phyloP scores from a whole-genome alignment of 2,888 invertebrate genomes.

The Cephonodes hylas region DNA sequence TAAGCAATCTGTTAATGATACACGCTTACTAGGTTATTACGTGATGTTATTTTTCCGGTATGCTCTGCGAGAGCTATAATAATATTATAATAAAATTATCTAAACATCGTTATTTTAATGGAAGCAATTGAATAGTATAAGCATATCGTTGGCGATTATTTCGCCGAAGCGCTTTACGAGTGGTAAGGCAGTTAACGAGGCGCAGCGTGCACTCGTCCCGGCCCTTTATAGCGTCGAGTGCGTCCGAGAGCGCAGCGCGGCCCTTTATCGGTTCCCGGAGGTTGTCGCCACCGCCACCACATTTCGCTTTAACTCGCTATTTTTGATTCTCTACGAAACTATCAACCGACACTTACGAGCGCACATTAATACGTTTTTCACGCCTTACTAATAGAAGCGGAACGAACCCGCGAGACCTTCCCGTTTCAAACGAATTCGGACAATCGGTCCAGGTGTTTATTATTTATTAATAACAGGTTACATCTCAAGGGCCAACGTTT shows the following conservation, averaged over 20 bases:
- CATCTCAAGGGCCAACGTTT: constrained; percentile 44
- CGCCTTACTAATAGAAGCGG: constrained; percentile 53
- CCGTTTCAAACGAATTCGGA: constrained; percentile 13
- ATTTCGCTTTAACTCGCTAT: constrained; percentile 72
- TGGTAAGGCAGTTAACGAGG: constrained; percentile 69
- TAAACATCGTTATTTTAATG: neutral
- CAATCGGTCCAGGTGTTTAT: constrained; percentile 42
- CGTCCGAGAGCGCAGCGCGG: constrained; percentile 32
- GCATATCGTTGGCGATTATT: constrained; percentile 47
- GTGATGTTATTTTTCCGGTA: neutral
- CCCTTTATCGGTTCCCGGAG: constrained; percentile 77
- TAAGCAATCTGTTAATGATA: no score
- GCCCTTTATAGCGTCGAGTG: constrained; percentile 57
- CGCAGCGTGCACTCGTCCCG: constrained; percentile 51
- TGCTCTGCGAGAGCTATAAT: neutral
- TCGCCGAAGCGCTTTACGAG: constrained; percentile 74
- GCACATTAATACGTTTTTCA: constrained; percentile 58
- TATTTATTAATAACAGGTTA: constrained; percentile 53
- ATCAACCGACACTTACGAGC: constrained; percentile 45
- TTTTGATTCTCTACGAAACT: constrained; percentile 69
- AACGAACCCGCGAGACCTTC: constrained; percentile 5
- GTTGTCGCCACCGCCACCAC: constrained; percentile 67
- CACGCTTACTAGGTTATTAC: neutral
- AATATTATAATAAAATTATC: neutral
- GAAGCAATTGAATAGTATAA: constrained; percentile 7